Percentiles rank a stretch among this genome's conserved stretches.
phyloP scores from a whole-genome alignment of 2,797 vertebrate genomes.

The Pitangus sulphuratus region DNA sequence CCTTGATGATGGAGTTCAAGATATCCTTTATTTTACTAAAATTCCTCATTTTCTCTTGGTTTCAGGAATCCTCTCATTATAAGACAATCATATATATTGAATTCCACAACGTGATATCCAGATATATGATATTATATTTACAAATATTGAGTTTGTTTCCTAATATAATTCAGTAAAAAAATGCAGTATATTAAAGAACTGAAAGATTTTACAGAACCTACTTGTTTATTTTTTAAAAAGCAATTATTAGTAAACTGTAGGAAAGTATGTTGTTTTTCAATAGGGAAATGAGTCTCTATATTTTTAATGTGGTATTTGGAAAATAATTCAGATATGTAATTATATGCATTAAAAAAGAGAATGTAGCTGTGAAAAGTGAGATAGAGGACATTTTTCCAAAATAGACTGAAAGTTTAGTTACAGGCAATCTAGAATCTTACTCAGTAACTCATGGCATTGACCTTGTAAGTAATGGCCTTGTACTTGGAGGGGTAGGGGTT shows the following conservation, averaged over 20 bases:
- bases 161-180: accelerated
- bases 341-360: background rate
- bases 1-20: background rate
- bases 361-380: background rate
- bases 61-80: background rate
- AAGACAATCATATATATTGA: background rate
- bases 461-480: too few species aligned
- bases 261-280: background rate
- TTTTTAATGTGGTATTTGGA: background rate
- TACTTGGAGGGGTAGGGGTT: background rate
- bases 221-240: background rate
- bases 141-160: background rate
- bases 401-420: background rate
- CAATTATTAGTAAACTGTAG: background rate
- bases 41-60: background rate
- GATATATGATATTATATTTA: background rate
- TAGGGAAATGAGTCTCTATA: background rate
- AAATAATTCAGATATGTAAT: background rate
- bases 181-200: background rate
- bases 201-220: background rate
- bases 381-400: background rate
- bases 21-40: background rate
- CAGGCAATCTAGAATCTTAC: background rate
- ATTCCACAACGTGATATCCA: background rate
- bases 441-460: background rate